phyloP scores from a whole-genome alignment of 2,797 vertebrate genomes.

The Aldrovandia affinis region DNA sequence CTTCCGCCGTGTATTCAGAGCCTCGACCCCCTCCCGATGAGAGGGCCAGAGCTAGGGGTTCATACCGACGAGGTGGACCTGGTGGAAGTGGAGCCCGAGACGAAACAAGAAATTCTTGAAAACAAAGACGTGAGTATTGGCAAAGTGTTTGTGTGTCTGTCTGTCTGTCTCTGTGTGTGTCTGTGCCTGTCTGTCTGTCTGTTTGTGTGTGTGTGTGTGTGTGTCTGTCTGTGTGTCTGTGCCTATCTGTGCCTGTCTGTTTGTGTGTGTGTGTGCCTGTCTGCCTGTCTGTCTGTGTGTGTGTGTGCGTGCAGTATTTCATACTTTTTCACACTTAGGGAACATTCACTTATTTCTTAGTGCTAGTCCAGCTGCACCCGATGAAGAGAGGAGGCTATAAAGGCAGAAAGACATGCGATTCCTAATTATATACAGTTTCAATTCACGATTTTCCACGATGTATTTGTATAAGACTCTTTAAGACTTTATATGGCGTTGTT shows the following conservation, averaged over 20 bases:
- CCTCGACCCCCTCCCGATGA: constrained; percentile 87
- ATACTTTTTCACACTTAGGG: too few species aligned
- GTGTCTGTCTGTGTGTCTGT: too few species aligned
- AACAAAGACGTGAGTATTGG: constrained; percentile 87
- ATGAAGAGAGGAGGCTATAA: too few species aligned
- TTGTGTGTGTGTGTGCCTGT: background rate
- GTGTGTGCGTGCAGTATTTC: too few species aligned
- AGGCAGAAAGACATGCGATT: too few species aligned
- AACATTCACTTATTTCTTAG: too few species aligned
- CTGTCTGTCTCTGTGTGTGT: background rate
- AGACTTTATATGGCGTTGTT: too few species aligned
- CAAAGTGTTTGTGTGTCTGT: background rate
- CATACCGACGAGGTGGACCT: constrained; percentile 84
- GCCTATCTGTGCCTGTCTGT: background rate
- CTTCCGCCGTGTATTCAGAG: constrained; percentile 69
- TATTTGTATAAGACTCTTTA: too few species aligned
- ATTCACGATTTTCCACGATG: too few species aligned
- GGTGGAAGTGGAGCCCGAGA: constrained; percentile 83
- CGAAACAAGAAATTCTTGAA: constrained; percentile 91
- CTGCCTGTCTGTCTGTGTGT: background rate
- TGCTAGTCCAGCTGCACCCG: too few species aligned
- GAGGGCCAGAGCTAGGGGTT: constrained; percentile 82
- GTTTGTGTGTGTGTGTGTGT: background rate
- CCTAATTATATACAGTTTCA: too few species aligned
- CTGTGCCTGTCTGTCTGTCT: background rate